Conservation (phyloP, 2,888 invertebrate genomes). For the Agrotis exclamationis region DNA sequence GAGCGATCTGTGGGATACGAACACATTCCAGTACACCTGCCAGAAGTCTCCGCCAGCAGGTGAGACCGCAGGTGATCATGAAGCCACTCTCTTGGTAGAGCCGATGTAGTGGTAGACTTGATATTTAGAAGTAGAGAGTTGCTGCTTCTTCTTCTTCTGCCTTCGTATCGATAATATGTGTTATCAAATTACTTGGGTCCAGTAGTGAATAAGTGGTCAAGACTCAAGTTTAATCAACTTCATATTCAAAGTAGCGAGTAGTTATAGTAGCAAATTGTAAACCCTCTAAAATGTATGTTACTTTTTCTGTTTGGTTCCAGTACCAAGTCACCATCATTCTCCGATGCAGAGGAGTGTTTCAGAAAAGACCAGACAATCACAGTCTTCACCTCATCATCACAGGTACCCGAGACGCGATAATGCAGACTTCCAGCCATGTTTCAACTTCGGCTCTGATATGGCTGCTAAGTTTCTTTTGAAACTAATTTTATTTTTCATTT, state of each 20-base stretch:
- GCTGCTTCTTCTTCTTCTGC: slow-evolving; percentile 5
- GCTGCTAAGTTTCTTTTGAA: background rate
- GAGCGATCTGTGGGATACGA: slow-evolving; percentile 93
- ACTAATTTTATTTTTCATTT: slow-evolving; percentile 43
- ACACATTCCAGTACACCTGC: slow-evolving; percentile 91
- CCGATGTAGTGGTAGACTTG: slow-evolving; percentile 15
- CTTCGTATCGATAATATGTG: background rate
- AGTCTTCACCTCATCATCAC: slow-evolving; percentile 86
- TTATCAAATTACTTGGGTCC: background rate
- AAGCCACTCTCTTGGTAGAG: slow-evolving; percentile 32
- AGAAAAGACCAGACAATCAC: slow-evolving; percentile 91
- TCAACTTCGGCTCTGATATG: too few species aligned
- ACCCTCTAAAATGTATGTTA: background rate
- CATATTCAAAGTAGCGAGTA: too few species aligned
- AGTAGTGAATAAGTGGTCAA: background rate
- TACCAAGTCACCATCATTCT: slow-evolving; percentile 82
- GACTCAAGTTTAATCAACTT: too few species aligned
- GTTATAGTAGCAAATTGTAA: background rate
- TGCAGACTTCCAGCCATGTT: too few species aligned
- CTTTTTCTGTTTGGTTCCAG: background rate
- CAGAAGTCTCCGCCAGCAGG: slow-evolving; percentile 84
- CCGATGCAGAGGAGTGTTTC: slow-evolving; percentile 93
- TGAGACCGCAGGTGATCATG: slow-evolving; percentile 67
- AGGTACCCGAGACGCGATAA: slow-evolving; percentile 69
- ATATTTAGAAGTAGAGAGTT: slow-evolving; percentile 7